phyloP scores from a whole-genome alignment of 2,888 invertebrate species.

The Strigamia crassipes region DNA sequence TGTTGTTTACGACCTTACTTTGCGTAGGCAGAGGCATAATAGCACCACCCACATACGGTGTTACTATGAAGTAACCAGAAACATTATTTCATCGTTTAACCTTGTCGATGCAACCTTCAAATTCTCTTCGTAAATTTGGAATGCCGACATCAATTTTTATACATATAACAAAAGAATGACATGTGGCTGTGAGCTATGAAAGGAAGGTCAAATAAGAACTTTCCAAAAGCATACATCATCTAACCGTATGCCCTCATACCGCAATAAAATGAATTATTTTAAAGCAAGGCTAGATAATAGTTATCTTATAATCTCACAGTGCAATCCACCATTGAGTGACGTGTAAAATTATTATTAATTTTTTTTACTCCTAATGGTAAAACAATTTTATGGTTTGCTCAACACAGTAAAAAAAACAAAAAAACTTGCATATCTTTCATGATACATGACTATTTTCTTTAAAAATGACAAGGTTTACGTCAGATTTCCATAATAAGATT shows the following conservation, averaged over 20 bases:
- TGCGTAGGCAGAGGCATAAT: not conserved
- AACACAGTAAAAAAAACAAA: not conserved
- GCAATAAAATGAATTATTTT: not conserved
- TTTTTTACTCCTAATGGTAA: not conserved
- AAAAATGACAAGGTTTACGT: not conserved
- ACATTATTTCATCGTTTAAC: not conserved
- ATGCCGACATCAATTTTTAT: not conserved
- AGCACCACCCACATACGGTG: not conserved
- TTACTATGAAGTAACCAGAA: not conserved
- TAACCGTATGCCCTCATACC: not conserved
- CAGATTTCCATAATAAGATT: not conserved
- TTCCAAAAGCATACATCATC: not conserved
- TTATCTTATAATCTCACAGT: not conserved
- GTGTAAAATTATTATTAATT: not conserved
- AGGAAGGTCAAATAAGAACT: not conserved
- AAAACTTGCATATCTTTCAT: not conserved
- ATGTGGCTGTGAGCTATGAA: not conserved
- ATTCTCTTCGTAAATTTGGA: not conserved
- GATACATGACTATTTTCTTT: not conserved
- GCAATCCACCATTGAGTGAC: not conserved
- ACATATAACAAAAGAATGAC: constrained; percentile 10
- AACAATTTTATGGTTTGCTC: not conserved
- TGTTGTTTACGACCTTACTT: not conserved
- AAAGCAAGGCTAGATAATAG: not conserved
- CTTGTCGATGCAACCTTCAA: not conserved